phyloP scores from a whole-genome alignment of 53 echinoderm and acorn worm species.

The Pentamera pediparva region DNA sequence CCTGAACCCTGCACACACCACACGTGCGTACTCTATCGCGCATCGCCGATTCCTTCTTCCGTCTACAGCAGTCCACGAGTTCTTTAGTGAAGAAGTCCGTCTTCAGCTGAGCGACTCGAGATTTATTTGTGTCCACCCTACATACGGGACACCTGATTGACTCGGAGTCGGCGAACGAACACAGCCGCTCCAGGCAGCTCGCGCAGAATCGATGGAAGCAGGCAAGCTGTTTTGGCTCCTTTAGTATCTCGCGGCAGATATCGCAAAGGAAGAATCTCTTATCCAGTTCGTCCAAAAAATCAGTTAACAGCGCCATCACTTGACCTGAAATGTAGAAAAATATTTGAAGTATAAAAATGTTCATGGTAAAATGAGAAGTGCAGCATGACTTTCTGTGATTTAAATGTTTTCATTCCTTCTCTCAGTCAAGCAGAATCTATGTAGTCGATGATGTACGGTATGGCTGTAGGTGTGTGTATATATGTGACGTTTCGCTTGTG shows the following conservation, averaged over 20 bases:
- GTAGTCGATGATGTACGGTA: too few species aligned
- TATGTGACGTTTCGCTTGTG: too few species aligned
- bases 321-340: neutral
- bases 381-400: too few species aligned
- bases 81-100: neutral
- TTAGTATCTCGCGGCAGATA: neutral
- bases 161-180: neutral
- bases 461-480: too few species aligned
- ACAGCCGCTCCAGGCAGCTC: neutral
- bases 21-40: neutral
- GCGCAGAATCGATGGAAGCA: constrained; percentile 18
- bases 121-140: neutral
- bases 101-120: neutral
- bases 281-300: constrained; percentile 17
- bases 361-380: too few species aligned
- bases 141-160: constrained; percentile 12
- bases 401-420: too few species aligned
- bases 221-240: neutral
- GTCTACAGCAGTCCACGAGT: neutral
- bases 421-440: too few species aligned
- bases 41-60: neutral
- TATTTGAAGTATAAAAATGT: too few species aligned
- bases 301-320: neutral
- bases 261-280: constrained; percentile 11
- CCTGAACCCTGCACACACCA: neutral